Conservation (phyloP, 2,797 vertebrate genomes). For the Mormyrus proboscirostris region DNA sequence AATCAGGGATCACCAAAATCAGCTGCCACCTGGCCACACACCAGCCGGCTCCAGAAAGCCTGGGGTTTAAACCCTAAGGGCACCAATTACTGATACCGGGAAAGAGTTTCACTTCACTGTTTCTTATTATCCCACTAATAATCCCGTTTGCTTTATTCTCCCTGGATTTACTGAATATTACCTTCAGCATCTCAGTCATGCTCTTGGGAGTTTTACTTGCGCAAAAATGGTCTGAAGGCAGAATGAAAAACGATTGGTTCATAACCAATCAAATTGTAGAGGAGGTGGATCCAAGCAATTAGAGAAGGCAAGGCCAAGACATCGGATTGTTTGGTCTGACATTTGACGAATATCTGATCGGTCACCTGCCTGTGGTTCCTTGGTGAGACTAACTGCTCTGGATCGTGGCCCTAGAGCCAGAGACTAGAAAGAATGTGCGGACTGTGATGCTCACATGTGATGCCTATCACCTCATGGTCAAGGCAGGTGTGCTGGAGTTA, state of each 20-base stretch:
- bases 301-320: not conserved
- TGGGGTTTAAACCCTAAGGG: not conserved
- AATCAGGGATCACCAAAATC: not conserved
- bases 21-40: not conserved
- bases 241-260: not conserved
- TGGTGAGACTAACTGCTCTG: not conserved
- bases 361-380: not conserved
- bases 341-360: not conserved
- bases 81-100: not conserved
- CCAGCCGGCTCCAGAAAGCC: not conserved
- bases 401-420: not conserved
- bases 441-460: not conserved
- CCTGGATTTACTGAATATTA: not conserved
- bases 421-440: not conserved
- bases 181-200: not conserved
- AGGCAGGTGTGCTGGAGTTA: not conserved
- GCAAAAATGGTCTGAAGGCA: not conserved
- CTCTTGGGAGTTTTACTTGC: not conserved
- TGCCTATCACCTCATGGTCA: not conserved
- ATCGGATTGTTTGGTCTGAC: not conserved
- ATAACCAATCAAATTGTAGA: not conserved
- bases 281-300: not conserved
- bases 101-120: not conserved
- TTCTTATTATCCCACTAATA: not conserved
- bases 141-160: not conserved